Evolutionary conservation across 2,888 invertebrate species (phyloP), one percentile per base, ranked within the genome.

Genomic region (Epistrophella euchroma): DNA sequence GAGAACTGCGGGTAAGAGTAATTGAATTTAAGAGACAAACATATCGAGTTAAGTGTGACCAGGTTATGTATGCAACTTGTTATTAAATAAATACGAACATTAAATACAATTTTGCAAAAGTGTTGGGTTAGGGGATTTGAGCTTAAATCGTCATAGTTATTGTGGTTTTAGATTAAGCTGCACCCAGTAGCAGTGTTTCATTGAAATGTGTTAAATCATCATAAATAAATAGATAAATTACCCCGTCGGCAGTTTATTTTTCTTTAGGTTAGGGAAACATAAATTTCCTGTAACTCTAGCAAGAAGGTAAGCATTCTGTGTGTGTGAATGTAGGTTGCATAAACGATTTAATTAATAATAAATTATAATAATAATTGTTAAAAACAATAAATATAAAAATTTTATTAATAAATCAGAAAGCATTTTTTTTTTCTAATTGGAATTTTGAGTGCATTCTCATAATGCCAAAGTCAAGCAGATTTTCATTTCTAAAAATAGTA

Each of bases 381-480:
- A 25, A 43, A 62, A n/a, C 43, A 64, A 45, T 32, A 2, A 17
- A 37, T 58, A n/a, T 28, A 55, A 32, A 17, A n/a, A 55, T n/a
- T 40, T 43, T 43, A 43, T 60, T 28, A 64, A 64, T 64, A 64
- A 45, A 64, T 28, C 28, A 15, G 25, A 60, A 37, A 28, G 0
- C 11, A 28, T 25, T 25, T 6, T 52, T n/a, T 15, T 25, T 32
- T 45, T 47, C 35, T 66, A 32, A 47, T 35, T 47, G 19, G 35
- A 47, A 35, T 35, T 32, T 47, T 47, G 17, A 47, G 32, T 66
- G 66, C 66, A 64, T 47, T 64, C 17, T 64, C 45, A 47, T 32
- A 25, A 32, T 7, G 11, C 45, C 37, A 43, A 19, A 40, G 15
- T 0, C 62, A 45, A 64, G 13, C 7, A 9, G 11, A 64, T 64